phyloP scores from a whole-genome alignment of 1,140 invertebrate species.

The Lepidurus arcticus region DNA sequence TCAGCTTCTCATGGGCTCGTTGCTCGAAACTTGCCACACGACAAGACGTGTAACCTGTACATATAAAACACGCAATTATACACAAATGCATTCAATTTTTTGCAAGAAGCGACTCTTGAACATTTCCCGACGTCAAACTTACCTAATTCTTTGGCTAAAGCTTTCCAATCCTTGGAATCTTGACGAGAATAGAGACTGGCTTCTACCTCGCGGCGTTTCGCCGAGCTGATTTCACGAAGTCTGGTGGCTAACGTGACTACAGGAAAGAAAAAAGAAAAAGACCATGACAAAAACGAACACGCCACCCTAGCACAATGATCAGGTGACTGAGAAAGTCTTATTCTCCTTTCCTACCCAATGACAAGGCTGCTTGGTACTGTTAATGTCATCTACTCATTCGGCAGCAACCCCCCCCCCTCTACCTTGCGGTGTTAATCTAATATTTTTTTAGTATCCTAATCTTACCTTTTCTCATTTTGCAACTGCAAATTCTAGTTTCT shows the following conservation, averaged over 20 bases:
- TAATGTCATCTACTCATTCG: not conserved
- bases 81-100: constrained; percentile 6
- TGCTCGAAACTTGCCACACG: constrained; percentile 34
- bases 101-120: not conserved
- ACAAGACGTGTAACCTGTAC: constrained; percentile 33
- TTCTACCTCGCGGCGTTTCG: constrained; percentile 34
- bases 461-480: not conserved
- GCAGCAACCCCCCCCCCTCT: not conserved
- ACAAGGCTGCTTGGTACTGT: constrained; percentile 10
- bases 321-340: constrained; percentile 17
- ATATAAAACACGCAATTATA: constrained; percentile 15
- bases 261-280: constrained; percentile 26
- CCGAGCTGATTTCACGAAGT: constrained; percentile 30
- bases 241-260: constrained; percentile 33
- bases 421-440: constrained; percentile 7
- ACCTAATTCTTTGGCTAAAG: constrained; percentile 34
- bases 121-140: not conserved
- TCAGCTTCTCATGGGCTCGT: constrained; percentile 33
- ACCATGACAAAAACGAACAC: constrained; percentile 21
- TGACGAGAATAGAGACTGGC: constrained; percentile 30
- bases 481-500: not conserved
- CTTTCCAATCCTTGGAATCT: constrained; percentile 35
- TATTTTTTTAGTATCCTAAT: constrained; percentile 9
- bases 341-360: constrained; percentile 15
- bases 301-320: not conserved